phyloP scores from a whole-genome alignment of 1,140 invertebrate species.

The Colletes latitarsis region DNA sequence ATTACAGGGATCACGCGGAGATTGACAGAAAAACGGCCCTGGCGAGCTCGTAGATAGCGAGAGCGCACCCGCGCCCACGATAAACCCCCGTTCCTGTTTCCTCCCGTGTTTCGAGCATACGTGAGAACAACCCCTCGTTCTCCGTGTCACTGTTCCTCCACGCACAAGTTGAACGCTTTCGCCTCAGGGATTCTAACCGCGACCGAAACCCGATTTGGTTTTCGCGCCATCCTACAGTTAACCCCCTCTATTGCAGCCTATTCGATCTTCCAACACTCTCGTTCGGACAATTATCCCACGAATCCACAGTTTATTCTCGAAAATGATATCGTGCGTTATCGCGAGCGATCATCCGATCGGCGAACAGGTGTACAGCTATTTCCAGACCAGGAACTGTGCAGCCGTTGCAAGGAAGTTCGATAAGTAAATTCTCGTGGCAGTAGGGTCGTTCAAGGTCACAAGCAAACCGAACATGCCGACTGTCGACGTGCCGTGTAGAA shows the following conservation, averaged over 20 bases:
- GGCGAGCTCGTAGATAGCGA: conserved; percentile 65
- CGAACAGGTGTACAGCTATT: conserved; percentile 50
- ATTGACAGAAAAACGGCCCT: conserved; percentile 80
- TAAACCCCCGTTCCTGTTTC: conserved; percentile 48
- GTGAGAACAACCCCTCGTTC: conserved; percentile 49
- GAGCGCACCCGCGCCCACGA: conserved; percentile 26
- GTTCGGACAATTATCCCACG: too few species aligned
- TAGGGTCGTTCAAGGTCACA: conserved; percentile 39
- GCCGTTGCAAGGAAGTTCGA: conserved; percentile 38
- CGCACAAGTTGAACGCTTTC: background rate
- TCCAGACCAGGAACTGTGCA: conserved; percentile 51
- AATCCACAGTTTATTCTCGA: background rate
- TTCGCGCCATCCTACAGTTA: too few species aligned
- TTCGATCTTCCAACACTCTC: too few species aligned
- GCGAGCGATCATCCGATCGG: background rate
- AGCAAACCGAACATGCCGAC: conserved; percentile 27
- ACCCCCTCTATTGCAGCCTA: too few species aligned
- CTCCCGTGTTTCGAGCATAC: conserved; percentile 14
- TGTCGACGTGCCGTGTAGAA: conserved; percentile 18
- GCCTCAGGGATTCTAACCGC: too few species aligned
- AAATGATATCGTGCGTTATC: background rate
- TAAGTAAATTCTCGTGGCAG: conserved; percentile 30
- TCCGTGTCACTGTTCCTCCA: background rate
- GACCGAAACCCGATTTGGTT: too few species aligned
- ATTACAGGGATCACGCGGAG: conserved; percentile 81